These are phyloP conservation scores for Nothobranchius kuhntae DNA, from an alignment of 2,113 vertebrate species.

Conservation along the genomic window DNA sequence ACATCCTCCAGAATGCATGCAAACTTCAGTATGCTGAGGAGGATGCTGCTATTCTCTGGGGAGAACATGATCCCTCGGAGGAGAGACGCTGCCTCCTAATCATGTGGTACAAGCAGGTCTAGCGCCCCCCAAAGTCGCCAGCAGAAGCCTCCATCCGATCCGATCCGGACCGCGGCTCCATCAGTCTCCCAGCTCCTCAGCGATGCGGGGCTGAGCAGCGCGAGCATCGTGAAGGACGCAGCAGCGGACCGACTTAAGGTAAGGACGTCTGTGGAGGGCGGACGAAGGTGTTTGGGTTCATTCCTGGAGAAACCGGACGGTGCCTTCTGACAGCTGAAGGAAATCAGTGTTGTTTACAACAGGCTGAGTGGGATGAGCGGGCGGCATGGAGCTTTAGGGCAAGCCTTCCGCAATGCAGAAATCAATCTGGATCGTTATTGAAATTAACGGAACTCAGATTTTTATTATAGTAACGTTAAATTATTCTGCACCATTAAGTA, in stretches of 20 bases:
- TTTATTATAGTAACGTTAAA: background rate
- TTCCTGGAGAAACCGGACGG: constrained; percentile 15
- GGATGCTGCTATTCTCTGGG: background rate
- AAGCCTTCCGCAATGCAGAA: constrained; percentile 74
- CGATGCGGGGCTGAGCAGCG: constrained; percentile 69
- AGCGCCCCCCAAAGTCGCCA: constrained; percentile 57
- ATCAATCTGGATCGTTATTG: constrained; percentile 1
- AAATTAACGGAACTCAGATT: background rate
- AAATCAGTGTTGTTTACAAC: constrained; percentile 59
- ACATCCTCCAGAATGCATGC: no score
- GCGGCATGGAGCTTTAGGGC: constrained; percentile 29
- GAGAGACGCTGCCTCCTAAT: background rate
- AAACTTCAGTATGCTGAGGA: no score
- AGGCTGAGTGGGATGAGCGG: constrained; percentile 41
- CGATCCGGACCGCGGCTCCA: constrained; percentile 66
- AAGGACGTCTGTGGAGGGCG: constrained; percentile 29
- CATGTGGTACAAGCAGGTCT: constrained; percentile 35
- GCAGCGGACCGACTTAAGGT: constrained; percentile 70
- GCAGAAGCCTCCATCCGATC: constrained; percentile 48
- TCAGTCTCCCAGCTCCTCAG: constrained; percentile 62
- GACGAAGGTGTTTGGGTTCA: background rate
- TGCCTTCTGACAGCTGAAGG: constrained; percentile 51
- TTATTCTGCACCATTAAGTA: no score
- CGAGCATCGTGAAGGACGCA: constrained; percentile 68
- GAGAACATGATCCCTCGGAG: background rate